These are phyloP conservation scores for Rhinoraja longicauda DNA, from an alignment of 2,797 vertebrate species.

Conservation along the genomic window DNA sequence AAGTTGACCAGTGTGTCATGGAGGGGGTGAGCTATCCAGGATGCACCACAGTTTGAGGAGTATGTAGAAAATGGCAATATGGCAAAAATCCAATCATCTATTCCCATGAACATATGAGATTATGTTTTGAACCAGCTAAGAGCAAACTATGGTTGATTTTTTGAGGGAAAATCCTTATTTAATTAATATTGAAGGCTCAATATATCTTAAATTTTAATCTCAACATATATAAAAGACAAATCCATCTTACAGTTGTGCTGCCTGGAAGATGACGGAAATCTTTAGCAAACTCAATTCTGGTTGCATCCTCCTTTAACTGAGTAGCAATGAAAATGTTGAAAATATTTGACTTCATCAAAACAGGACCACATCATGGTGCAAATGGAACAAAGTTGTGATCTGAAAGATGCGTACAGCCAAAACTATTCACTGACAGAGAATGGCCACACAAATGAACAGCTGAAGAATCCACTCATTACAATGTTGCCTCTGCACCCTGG, in stretches of 20 bases:
- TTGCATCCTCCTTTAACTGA: background rate
- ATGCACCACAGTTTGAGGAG: too few relatives aligned
- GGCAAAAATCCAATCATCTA: background rate
- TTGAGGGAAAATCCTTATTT: background rate
- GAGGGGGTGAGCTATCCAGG: too few relatives aligned
- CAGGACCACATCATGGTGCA: background rate
- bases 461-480: slow-evolving; percentile 2
- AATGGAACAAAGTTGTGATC: background rate
- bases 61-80: background rate
- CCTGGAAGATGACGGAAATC: background rate
- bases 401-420: background rate
- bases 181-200: background rate
- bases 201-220: background rate
- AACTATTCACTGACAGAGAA: background rate
- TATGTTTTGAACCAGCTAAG: background rate
- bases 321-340: background rate
- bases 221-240: background rate
- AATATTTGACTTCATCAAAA: slow-evolving; percentile 4
- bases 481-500: background rate
- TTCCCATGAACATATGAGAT: background rate
- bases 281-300: background rate
- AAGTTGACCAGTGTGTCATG: too few relatives aligned
- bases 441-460: background rate
- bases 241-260: background rate
- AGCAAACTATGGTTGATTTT: background rate